A percentile compares a stretch with the other conserved stretches of the same genome.
Evolutionary conservation across 2,113 vertebrate genomes (phyloP).

Genomic region (Petrocephalus zakoni): DNA sequence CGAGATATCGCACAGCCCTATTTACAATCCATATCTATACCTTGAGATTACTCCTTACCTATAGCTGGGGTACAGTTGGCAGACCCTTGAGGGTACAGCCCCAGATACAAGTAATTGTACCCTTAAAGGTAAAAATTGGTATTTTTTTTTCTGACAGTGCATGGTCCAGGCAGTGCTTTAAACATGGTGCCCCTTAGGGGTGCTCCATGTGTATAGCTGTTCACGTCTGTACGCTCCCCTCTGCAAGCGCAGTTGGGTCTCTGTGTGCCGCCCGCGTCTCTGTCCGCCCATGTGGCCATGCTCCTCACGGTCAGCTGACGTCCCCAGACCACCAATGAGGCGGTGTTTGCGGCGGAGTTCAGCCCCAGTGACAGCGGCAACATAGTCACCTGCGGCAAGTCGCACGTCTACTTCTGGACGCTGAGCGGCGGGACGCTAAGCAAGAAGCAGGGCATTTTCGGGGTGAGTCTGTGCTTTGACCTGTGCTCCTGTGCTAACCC

Average conservation of each 20-base stretch:
- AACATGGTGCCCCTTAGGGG: not conserved
- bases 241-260: not conserved
- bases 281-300: not conserved
- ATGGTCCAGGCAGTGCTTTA: not conserved
- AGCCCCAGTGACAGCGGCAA: conserved; percentile 74
- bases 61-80: not conserved
- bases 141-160: not conserved
- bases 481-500: not conserved
- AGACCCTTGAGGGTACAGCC: not conserved
- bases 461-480: conserved; percentile 58
- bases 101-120: not conserved
- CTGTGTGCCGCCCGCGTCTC: not conserved
- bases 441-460: conserved; percentile 90
- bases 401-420: conserved; percentile 90
- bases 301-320: not conserved
- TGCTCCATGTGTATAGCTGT: not conserved
- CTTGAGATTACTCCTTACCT: not conserved
- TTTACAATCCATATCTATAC: too few relatives aligned
- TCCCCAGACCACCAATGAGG: conserved; percentile 80
- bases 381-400: conserved; percentile 86
- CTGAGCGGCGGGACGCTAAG: conserved; percentile 67
- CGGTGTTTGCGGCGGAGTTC: conserved; percentile 79
- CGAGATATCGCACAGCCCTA: too few relatives aligned
- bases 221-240: not conserved
- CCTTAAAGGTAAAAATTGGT: not conserved